Evolutionary conservation across 2,888 invertebrate species (phyloP), one percentile per base, ranked within the genome.

Genomic region (Pandemis heparana): DNA sequence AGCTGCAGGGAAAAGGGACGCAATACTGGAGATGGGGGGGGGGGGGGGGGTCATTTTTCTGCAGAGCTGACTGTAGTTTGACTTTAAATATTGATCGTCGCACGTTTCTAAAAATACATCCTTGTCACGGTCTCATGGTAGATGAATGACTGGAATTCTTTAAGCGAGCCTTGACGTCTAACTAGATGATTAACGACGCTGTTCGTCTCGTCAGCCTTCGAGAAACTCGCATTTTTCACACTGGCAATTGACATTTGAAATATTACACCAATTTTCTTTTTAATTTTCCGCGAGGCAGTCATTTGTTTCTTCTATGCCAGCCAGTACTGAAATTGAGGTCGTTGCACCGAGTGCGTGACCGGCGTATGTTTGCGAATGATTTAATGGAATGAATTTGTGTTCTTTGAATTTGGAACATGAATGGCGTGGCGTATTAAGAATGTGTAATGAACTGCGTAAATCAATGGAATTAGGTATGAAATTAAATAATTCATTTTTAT

Each of bases 361-460:
- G 60, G 65, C 12, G 43, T 43, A 12, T 32, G 51, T 74, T 59
- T 60, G 60, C 74, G 70, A 70, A 70, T 74, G 64, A 74, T 65
- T 53, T 60, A 69, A 65, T 61, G 65, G 51, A 74, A 70, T 70
- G 18, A 60, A 53, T 70, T 74, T 32, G 69, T 46, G 64, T 74
- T 65, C 74, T 74, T 51, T 70, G 74, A 74, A 74, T 65, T 69
- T 51, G 46, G 70, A 60, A 74, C 43, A 51, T 65, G 74, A 69
- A 68, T 62, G 39, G 39, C 38, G 5, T 12, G 14, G 9, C 53
- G 18, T 53, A 16, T 63, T 56, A 48, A 38, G 18, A 62, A 51
- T 51, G 48, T 51, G 14, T 62, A 53, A 53, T 48, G 46, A 16
- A 32, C 46, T 38, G 38, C 16, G 61, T 68, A 68, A 60, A 68